A percentile compares a stretch with the other conserved stretches of the same genome.
phyloP scores from a whole-genome alignment of 2,797 vertebrate genomes.

The Acanthiza pusilla region DNA sequence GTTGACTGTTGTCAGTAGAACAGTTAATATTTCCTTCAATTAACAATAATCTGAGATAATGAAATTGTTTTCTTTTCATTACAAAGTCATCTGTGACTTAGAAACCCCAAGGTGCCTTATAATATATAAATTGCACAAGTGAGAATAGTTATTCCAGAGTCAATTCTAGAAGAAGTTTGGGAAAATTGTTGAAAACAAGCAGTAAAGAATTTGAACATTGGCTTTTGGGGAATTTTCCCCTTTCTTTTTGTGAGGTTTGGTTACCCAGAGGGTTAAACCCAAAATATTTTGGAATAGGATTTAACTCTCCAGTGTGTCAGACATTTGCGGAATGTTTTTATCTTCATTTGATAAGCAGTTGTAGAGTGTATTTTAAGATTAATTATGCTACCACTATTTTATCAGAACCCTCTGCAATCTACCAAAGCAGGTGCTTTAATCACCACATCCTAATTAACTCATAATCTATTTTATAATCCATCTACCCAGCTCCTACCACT shows the following conservation, averaged over 20 bases:
- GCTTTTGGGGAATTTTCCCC: not conserved
- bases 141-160: not conserved
- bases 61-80: not conserved
- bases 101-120: not conserved
- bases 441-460: not conserved
- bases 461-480: not conserved
- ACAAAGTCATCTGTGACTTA: not conserved
- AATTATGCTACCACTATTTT: not conserved
- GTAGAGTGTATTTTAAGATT: not conserved
- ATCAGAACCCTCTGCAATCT: not conserved
- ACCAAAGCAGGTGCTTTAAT: not conserved
- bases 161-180: not conserved
- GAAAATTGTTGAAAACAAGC: not conserved
- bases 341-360: not conserved
- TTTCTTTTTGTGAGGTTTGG: not conserved
- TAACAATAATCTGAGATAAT: not conserved
- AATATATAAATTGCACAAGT: not conserved
- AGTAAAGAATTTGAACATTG: not conserved
- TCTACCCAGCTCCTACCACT: not conserved
- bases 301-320: not conserved
- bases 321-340: not conserved
- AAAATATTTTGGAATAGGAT: not conserved
- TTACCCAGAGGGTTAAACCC: not conserved
- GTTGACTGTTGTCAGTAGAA: not conserved
- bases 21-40: not conserved